A percentile compares a stretch with the other conserved stretches of the same genome.
These are phyloP conservation scores for Mustelus asterias DNA, from an alignment of 2,113 vertebrate species.

Conservation along the genomic window DNA sequence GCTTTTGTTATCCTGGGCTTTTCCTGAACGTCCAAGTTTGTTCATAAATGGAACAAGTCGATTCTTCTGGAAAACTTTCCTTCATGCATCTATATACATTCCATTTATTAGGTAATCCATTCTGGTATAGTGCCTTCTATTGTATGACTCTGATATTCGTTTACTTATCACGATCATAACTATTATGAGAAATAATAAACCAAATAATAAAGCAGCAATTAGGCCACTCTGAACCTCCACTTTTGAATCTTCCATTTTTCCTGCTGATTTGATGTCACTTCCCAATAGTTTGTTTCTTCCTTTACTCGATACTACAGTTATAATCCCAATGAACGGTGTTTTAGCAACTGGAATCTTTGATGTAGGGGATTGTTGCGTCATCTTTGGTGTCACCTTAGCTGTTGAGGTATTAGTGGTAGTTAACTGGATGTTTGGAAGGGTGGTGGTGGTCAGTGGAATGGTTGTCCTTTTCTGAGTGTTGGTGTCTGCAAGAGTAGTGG, in stretches of 20 bases:
- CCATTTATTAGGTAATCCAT: conserved; percentile 67
- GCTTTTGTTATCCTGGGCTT: not conserved
- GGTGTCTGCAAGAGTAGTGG: not conserved
- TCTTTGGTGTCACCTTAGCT: not conserved
- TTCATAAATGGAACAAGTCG: not conserved
- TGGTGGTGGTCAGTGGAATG: not conserved
- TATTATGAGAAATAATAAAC: conserved; percentile 54
- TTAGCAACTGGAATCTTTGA: not conserved
- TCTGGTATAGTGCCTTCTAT: conserved; percentile 54
- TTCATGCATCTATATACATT: conserved; percentile 56
- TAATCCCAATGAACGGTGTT: not conserved
- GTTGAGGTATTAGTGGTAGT: not conserved
- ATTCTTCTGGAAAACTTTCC: conserved; percentile 42
- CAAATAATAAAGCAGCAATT: conserved; percentile 54
- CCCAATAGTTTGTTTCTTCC: not conserved
- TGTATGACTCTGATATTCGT: conserved; percentile 50
- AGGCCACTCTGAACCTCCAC: conserved; percentile 54
- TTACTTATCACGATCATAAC: conserved; percentile 50
- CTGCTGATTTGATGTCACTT: not conserved
- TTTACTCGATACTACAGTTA: not conserved
- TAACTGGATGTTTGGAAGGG: not conserved
- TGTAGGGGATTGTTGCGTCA: too few species aligned
- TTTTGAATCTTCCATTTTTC: not conserved
- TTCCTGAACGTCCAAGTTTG: not conserved
- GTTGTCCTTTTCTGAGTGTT: not conserved